These are phyloP conservation scores for Zaprionus bogoriensis DNA, from an alignment of 2,888 invertebrate species.

Conservation along the genomic window DNA sequence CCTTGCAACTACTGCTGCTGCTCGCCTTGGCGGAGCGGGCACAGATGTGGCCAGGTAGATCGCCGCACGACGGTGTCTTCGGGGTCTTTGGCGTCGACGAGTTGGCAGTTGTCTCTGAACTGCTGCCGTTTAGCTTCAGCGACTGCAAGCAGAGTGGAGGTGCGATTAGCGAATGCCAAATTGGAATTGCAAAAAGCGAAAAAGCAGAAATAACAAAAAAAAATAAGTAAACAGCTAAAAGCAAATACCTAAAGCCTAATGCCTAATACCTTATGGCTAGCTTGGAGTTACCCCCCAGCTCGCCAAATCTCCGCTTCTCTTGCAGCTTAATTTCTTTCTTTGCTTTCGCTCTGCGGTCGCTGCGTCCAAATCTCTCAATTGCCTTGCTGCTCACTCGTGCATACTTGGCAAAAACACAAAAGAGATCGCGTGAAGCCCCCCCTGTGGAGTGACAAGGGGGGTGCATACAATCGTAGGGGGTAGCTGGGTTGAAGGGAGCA, in stretches of 20 bases:
- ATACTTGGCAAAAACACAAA: constrained; percentile 41
- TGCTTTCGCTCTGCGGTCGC: constrained; percentile 38
- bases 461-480: not conserved
- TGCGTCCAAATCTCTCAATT: constrained; percentile 51
- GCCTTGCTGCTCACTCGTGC: constrained; percentile 63
- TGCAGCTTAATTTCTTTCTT: constrained; percentile 26
- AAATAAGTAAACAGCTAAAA: not conserved
- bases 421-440: constrained; percentile 34
- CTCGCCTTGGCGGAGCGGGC: constrained; percentile 48
- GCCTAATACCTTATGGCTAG: not conserved
- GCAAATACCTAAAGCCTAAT: constrained; percentile 4
- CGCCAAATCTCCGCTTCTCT: not conserved
- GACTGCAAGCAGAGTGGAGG: constrained; percentile 74
- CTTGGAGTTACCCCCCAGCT: not conserved
- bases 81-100: constrained; percentile 79
- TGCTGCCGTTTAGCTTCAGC: constrained; percentile 81
- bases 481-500: constrained; percentile 16
- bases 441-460: constrained; percentile 1
- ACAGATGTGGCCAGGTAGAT: constrained; percentile 35
- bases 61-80: constrained; percentile 82
- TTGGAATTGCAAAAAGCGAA: constrained; percentile 33
- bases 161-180: constrained; percentile 48
- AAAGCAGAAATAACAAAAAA: not conserved
- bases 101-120: constrained; percentile 54
- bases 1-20: no score